Evolutionary conservation across 2,888 invertebrate species (phyloP).

Genomic region (Phrixothrix hirtus): DNA sequence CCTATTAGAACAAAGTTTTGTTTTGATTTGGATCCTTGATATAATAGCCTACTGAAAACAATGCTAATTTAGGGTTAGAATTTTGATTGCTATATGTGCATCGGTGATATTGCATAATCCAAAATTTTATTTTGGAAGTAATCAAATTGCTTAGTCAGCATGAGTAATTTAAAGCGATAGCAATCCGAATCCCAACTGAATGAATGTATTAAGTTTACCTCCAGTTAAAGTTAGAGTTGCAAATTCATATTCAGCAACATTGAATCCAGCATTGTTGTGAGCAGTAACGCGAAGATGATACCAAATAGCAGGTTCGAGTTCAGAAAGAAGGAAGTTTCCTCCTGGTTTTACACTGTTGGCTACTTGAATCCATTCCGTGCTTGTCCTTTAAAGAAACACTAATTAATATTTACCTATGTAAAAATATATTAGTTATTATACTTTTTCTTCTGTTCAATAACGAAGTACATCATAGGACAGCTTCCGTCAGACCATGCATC

Average conservation of each 20-base stretch:
- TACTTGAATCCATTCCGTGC: slow-evolving; percentile 91
- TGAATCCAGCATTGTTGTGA: slow-evolving; percentile 94
- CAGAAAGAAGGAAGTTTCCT: slow-evolving; percentile 87
- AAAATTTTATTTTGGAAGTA: too few species aligned
- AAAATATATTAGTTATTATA: too few species aligned
- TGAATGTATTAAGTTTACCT: slow-evolving; percentile 66
- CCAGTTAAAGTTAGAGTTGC: slow-evolving; percentile 92
- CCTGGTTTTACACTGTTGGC: slow-evolving; percentile 91
- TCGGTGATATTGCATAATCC: too few species aligned
- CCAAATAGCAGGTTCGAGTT: slow-evolving; percentile 92
- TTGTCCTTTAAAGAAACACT: slow-evolving; percentile 69
- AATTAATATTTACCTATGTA: too few species aligned
- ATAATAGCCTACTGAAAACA: too few species aligned
- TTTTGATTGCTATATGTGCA: too few species aligned
- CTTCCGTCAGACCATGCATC: slow-evolving; percentile 94
- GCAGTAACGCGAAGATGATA: slow-evolving; percentile 89
- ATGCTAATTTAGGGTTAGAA: too few species aligned
- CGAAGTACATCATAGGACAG: slow-evolving; percentile 93
- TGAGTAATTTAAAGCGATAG: neutral
- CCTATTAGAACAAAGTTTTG: too few species aligned
- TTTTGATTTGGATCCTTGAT: too few species aligned
- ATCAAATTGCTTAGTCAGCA: too few species aligned
- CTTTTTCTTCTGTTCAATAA: slow-evolving; percentile 93
- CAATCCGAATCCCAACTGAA: neutral
- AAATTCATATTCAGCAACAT: slow-evolving; percentile 93